These are phyloP conservation scores for Thera obeliscata DNA, from an alignment of 2,888 invertebrate genomes.

Conservation along the genomic window DNA sequence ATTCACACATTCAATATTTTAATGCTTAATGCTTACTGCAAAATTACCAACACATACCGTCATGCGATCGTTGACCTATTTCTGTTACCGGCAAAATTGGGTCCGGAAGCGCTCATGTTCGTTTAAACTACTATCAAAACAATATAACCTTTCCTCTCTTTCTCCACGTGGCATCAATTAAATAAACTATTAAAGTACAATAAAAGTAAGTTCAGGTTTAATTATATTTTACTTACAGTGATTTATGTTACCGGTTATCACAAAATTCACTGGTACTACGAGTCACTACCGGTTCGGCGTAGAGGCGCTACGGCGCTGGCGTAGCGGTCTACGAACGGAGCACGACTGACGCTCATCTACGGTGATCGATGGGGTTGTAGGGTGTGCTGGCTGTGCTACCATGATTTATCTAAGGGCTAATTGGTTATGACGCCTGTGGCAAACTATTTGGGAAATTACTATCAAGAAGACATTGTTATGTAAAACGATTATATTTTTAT, in stretches of 20 bases:
- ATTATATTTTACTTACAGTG: slow-evolving; percentile 13
- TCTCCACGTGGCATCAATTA: background rate
- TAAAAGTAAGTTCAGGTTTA: no score
- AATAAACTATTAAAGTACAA: no score
- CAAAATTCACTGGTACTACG: slow-evolving; percentile 47
- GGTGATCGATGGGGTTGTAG: slow-evolving; percentile 56
- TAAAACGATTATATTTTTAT: background rate
- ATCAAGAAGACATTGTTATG: background rate
- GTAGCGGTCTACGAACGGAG: slow-evolving; percentile 66
- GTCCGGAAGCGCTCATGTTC: slow-evolving; percentile 16
- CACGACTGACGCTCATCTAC: slow-evolving; percentile 60
- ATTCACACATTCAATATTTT: no score
- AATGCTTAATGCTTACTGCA: no score
- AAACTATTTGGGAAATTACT: background rate
- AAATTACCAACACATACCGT: slow-evolving; percentile 15
- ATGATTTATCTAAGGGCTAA: slow-evolving; percentile 44
- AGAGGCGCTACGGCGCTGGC: slow-evolving; percentile 53
- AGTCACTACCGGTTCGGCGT: slow-evolving; percentile 43
- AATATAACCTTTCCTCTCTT: background rate
- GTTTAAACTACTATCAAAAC: slow-evolving; percentile 8
- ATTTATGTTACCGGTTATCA: slow-evolving; percentile 35
- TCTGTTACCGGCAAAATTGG: slow-evolving; percentile 25
- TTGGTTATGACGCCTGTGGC: slow-evolving; percentile 28
- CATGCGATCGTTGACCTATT: slow-evolving; percentile 38
- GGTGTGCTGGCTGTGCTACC: slow-evolving; percentile 42